A percentile compares a stretch with the other conserved stretches of the same genome.
Evolutionary conservation across 2,888 invertebrate species (phyloP).

Genomic region (Troides helena): DNA sequence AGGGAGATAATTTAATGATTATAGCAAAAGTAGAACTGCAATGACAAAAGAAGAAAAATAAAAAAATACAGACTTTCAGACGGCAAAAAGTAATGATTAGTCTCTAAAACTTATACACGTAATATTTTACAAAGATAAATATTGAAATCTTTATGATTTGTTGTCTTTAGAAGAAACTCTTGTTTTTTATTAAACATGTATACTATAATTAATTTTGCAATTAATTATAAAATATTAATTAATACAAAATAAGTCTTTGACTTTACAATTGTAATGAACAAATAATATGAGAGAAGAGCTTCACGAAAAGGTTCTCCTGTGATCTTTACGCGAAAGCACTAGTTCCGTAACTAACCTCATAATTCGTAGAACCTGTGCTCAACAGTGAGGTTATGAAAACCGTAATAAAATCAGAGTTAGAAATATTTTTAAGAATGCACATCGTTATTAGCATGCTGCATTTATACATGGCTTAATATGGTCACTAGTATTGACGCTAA

Average conservation of each 20-base stretch:
- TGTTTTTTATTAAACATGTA: no score
- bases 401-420: neutral
- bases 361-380: no score
- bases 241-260: neutral
- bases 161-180: no score
- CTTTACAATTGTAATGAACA: neutral
- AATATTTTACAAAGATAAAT: no score
- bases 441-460: slow-evolving; percentile 5
- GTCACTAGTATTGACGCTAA: slow-evolving; percentile 6
- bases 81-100: no score
- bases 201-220: neutral
- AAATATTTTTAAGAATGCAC: neutral
- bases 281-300: no score
- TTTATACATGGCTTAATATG: neutral
- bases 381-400: no score
- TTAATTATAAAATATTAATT: neutral
- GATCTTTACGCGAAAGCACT: no score
- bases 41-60: neutral
- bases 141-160: no score
- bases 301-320: no score
- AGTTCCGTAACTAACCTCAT: no score
- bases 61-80: neutral
- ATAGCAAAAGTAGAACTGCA: neutral
- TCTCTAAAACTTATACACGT: no score
- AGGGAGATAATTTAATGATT: neutral